phyloP scores from a whole-genome alignment of 2,113 vertebrate genomes.

The Emydocephalus ijimae region DNA sequence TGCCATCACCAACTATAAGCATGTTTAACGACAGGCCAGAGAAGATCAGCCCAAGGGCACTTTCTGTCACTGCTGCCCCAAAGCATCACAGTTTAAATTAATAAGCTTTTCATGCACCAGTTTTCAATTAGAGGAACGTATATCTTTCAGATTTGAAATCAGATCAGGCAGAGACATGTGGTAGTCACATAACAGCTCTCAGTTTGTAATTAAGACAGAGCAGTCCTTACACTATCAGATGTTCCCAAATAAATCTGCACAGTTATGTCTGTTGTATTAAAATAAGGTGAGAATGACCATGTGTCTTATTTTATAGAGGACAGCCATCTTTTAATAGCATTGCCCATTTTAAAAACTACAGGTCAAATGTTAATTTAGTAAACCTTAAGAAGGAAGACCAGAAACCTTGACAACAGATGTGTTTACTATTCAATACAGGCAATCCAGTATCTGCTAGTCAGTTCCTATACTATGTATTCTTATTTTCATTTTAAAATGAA shows the following conservation, averaged over 20 bases:
- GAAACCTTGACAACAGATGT: not conserved
- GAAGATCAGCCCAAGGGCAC: slow-evolving; percentile 43
- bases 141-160: not conserved
- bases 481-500: not conserved
- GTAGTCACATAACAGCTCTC: accelerated
- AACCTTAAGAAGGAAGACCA: not conserved
- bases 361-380: not conserved
- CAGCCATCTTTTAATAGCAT: too few relatives aligned
- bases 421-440: not conserved
- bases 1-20: slow-evolving; percentile 44
- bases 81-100: not conserved
- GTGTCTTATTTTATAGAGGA: not conserved
- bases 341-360: not conserved
- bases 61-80: slow-evolving; percentile 7
- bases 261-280: not conserved
- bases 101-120: slow-evolving; percentile 34
- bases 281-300: not conserved
- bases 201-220: accelerated
- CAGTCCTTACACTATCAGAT: accelerated
- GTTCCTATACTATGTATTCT: not conserved
- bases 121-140: slow-evolving; percentile 26
- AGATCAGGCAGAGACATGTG: not conserved
- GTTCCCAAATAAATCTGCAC: not conserved
- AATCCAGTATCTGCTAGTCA: not conserved
- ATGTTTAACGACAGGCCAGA: slow-evolving; percentile 31